Conservation (phyloP, 2,888 invertebrate species). For the Anoplius nigerrimus region DNA sequence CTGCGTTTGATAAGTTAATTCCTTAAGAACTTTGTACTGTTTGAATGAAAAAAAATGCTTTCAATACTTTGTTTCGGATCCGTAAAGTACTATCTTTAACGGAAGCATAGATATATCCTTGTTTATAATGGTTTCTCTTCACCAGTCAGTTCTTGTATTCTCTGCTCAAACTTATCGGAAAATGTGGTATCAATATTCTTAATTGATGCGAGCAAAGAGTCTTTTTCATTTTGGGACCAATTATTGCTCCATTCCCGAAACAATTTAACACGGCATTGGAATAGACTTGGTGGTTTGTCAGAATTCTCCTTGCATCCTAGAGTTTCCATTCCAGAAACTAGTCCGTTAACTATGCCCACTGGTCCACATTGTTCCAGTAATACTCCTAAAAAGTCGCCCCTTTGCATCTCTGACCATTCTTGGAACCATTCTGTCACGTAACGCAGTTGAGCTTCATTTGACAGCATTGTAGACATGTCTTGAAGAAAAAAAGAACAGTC, state of each 20-base stretch:
- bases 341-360: slow-evolving; percentile 83
- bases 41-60: background rate
- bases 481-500: slow-evolving; percentile 23
- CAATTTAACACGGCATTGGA: slow-evolving; percentile 89
- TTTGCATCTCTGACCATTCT: slow-evolving; percentile 92
- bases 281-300: slow-evolving; percentile 85
- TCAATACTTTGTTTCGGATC: background rate
- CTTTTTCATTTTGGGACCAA: slow-evolving; percentile 86
- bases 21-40: background rate
- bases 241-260: slow-evolving; percentile 90
- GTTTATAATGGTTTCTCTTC: slow-evolving; percentile 17
- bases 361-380: slow-evolving; percentile 81
- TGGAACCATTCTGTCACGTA: slow-evolving; percentile 91
- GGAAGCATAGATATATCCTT: too few species aligned
- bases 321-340: slow-evolving; percentile 82
- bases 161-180: slow-evolving; percentile 79
- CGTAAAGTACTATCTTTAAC: too few species aligned
- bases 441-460: slow-evolving; percentile 85
- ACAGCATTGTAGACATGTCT: slow-evolving; percentile 74
- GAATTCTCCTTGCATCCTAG: slow-evolving; percentile 80
- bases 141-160: slow-evolving; percentile 45
- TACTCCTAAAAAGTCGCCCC: slow-evolving; percentile 88
- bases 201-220: slow-evolving; percentile 82
- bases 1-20: background rate
- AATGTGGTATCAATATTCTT: slow-evolving; percentile 85